Base-by-base conservation (phyloP, 2,113 vertebrate genomes). In the Prunella himalayana region DNA sequence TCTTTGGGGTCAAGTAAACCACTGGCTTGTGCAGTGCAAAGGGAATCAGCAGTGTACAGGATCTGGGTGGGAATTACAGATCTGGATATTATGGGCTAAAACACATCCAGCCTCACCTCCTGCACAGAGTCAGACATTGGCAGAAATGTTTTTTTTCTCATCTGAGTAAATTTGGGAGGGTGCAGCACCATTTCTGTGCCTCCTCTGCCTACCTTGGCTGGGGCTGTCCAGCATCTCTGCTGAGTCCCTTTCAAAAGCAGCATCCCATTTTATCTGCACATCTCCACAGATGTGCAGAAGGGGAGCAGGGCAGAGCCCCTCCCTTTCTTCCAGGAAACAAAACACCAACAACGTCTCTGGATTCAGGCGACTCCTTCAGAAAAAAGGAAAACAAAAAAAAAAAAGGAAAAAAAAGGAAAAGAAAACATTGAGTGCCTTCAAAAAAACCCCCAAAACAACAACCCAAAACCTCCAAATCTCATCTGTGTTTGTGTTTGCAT, bases 401-500 rank as follows among this genome's bases (percentile, higher is more conserved):
- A 17, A 11, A 8, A 47, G 33, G 8, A 41, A 41, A 33, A 28
- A 12, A 45, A 88, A 20, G 37, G 37, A 25, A 59, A 44, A 42
- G 3, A 93, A 90, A 96, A 78, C 25, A 28, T 39, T 23, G 61
- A 59, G 35, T 50, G 71, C 12, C 39, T 92, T 63, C 6, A 28
- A 10, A 61, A 61, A 65, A 84, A 54, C 10, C 5, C 33, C 68
- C 39, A 53, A 44, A 72, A 65, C 35, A 75, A 49, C 53, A 63
- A 11, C 49, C 44, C 37, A 2, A 94, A 93, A 92, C 84, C 60
- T 76, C 75, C 95, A 88, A 98, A 98, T 97, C 95, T 96, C 86
- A 82, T 96, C 94, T 65, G 94, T 98, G 97, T 98, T 98, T 98
- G 95, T 98, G 97, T 97, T 98, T 98, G 95, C 96, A 81, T 59